Conservation (phyloP, 2,113 vertebrate species). For the Dissostichus mawsoni region DNA sequence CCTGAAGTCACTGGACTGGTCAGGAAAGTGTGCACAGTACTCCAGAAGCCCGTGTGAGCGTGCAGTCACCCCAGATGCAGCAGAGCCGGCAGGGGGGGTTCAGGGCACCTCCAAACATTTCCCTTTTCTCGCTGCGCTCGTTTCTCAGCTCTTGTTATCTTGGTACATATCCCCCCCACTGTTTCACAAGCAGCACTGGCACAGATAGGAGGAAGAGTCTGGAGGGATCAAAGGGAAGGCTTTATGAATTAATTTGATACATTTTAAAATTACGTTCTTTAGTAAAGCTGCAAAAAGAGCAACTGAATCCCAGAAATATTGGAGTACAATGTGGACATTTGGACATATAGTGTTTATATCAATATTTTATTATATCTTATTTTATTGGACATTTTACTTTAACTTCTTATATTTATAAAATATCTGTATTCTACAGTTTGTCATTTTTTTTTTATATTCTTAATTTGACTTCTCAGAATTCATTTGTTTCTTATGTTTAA, state of each 20-base stretch:
- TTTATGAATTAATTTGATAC: background rate
- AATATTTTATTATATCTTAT: too few relatives aligned
- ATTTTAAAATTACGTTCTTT: too few relatives aligned
- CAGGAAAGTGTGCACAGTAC: conserved; percentile 82
- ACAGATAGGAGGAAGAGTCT: conserved; percentile 89
- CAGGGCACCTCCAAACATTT: conserved; percentile 74
- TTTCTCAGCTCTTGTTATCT: conserved; percentile 63
- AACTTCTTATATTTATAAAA: too few relatives aligned
- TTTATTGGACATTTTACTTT: too few relatives aligned
- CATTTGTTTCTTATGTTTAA: too few relatives aligned
- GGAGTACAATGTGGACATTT: too few relatives aligned
- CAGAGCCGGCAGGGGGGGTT: conserved; percentile 80
- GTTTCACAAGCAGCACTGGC: conserved; percentile 6
- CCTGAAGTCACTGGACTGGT: conserved; percentile 79
- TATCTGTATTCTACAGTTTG: too few relatives aligned
- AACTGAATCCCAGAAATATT: too few relatives aligned
- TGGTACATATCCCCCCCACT: conserved; percentile 17
- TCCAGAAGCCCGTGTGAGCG: conserved; percentile 84
- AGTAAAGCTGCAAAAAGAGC: too few relatives aligned
- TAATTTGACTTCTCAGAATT: background rate
- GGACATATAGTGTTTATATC: too few relatives aligned
- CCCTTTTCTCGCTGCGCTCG: conserved; percentile 49
- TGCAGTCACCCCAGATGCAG: conserved; percentile 88
- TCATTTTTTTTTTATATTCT: background rate
- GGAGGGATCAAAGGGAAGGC: background rate